Conservation (phyloP, 1,140 invertebrate species). For the Piezodorus guildinii region DNA sequence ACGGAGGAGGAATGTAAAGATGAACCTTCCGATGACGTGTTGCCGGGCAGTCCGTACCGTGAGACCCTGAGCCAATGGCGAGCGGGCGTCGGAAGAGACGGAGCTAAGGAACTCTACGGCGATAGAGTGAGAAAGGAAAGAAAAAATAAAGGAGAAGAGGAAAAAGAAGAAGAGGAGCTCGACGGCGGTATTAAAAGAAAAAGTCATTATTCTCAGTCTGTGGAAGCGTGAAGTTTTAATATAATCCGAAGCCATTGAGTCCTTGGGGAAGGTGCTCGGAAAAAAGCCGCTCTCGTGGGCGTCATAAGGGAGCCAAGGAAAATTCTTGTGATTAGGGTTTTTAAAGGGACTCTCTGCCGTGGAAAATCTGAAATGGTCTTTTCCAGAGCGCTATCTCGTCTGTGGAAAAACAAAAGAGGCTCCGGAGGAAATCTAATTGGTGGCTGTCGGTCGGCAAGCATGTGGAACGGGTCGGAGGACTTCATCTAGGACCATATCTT, state of each 20-base stretch:
- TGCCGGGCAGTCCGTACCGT: too few species aligned
- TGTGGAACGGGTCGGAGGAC: too few species aligned
- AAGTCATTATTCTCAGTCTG: conserved; percentile 14
- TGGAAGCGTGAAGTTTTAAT: conserved; percentile 15
- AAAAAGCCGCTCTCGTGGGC: neutral
- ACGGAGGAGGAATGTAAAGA: too few species aligned
- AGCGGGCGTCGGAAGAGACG: neutral
- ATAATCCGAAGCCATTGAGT: conserved; percentile 11
- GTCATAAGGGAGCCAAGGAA: conserved; percentile 8
- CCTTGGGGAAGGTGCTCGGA: neutral
- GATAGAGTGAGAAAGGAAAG: neutral
- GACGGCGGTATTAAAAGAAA: conserved; percentile 13
- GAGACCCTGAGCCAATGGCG: too few species aligned
- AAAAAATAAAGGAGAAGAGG: neutral
- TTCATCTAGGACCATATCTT: too few species aligned
- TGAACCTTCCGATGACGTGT: too few species aligned
- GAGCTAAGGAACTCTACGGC: neutral
- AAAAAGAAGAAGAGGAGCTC: conserved; percentile 7
- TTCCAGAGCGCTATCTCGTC: neutral
- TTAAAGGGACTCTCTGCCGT: conserved; percentile 1
- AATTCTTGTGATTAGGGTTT: conserved; percentile 12
- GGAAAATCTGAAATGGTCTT: conserved; percentile 13
- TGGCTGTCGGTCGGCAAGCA: too few species aligned
- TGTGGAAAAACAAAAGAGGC: neutral
- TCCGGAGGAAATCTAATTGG: too few species aligned